Conservation (phyloP, 1,140 invertebrate species). For the Macrosteles quadrilineatus region DNA sequence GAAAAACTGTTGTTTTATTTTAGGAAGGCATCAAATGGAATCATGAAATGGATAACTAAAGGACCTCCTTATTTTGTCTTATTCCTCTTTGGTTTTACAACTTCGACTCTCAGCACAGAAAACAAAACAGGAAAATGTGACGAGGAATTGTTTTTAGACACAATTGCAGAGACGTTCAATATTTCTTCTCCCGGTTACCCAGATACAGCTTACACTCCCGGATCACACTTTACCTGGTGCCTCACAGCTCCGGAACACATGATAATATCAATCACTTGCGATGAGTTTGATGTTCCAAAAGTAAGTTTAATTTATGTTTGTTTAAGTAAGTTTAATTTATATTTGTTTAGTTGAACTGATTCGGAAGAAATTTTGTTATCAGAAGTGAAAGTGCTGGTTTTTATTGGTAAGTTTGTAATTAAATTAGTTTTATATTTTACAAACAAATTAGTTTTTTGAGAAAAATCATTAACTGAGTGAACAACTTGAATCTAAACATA, state of each 20-base stretch:
- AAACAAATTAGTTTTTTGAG: no score
- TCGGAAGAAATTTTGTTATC: no score
- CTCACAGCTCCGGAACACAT: conserved; percentile 19
- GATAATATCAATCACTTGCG: conserved; percentile 2
- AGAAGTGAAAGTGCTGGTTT: no score
- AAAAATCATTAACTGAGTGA: background rate
- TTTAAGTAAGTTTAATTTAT: no score
- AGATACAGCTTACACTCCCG: background rate
- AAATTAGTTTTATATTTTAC: no score
- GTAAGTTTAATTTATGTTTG: conserved; percentile 16
- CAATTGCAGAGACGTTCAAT: background rate
- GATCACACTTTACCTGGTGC: conserved; percentile 6
- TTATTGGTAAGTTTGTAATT: no score
- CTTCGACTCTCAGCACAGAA: background rate
- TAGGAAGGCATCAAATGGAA: no score
- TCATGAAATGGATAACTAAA: no score
- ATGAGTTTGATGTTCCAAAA: conserved; percentile 22
- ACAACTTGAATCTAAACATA: background rate
- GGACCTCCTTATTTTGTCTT: no score
- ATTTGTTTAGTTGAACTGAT: no score
- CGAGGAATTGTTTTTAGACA: background rate
- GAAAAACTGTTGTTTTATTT: no score
- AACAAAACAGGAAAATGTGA: background rate
- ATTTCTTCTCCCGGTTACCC: conserved; percentile 6
- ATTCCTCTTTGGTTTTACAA: no score